Conservation (phyloP, 1,140 invertebrate species). For the Oryctes rhinoceros region DNA sequence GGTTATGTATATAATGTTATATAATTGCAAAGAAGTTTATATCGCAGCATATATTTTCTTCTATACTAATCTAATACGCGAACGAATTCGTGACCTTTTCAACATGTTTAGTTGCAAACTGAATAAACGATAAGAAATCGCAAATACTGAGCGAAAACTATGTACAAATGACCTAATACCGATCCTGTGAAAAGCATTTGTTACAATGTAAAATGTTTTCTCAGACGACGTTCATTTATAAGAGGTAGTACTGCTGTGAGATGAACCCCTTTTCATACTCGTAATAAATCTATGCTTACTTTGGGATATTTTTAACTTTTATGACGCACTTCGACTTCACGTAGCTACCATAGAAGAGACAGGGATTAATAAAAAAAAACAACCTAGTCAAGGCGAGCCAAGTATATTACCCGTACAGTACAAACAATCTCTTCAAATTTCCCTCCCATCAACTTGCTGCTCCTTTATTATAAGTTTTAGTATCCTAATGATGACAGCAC, state of each 20-base stretch:
- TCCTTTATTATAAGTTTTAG: constrained; percentile 42
- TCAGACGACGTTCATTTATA: constrained; percentile 5
- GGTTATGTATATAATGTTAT: no score
- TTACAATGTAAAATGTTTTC: constrained; percentile 21
- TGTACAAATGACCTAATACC: background rate
- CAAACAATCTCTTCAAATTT: constrained; percentile 32
- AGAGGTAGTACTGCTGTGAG: constrained; percentile 18
- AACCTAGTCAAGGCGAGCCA: background rate
- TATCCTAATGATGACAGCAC: constrained; percentile 38
- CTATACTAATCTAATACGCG: no score
- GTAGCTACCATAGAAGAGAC: constrained; percentile 1
- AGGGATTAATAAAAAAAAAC: constrained; percentile 13
- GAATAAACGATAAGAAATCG: no score
- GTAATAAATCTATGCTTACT: constrained; percentile 34
- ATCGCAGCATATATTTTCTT: no score
- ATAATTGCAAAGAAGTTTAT: no score
- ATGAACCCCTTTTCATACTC: constrained; percentile 29
- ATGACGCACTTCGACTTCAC: constrained; percentile 25
- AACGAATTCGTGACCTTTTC: no score
- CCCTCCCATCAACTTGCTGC: constrained; percentile 16
- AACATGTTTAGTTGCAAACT: no score
- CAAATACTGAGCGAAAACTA: background rate
- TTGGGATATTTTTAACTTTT: constrained; percentile 36
- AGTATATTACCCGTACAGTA: constrained; percentile 33
- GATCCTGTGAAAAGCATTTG: background rate